A percentile compares a stretch with the other conserved stretches of the same genome.
Evolutionary conservation across 2,888 invertebrate species (phyloP).

Genomic region (Parasteatoda lunata): DNA sequence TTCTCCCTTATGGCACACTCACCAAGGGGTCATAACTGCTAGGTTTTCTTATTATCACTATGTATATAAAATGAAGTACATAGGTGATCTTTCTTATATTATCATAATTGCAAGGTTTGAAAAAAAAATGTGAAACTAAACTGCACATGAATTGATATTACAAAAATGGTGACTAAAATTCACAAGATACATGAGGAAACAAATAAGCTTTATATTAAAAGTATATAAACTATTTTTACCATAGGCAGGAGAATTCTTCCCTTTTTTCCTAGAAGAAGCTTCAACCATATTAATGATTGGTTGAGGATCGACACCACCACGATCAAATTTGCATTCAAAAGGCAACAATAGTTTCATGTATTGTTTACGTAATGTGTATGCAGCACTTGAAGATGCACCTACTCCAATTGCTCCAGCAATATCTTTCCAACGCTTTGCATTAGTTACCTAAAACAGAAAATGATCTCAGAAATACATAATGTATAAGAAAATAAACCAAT

Average conservation of each 20-base stretch:
- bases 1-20: no score
- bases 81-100: no score
- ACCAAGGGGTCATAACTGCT: no score
- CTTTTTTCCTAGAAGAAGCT: constrained; percentile 90
- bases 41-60: no score
- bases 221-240: constrained; percentile 34
- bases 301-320: constrained; percentile 96
- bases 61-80: no score
- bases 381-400: constrained; percentile 97
- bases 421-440: constrained; percentile 99
- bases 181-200: neutral
- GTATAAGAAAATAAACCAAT: no score
- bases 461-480: neutral
- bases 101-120: no score
- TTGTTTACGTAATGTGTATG: constrained; percentile 97
- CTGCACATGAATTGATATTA: no score
- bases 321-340: constrained; percentile 97
- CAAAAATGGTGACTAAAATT: no score
- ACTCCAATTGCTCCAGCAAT: constrained; percentile 96
- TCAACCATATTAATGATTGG: constrained; percentile 92
- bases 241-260: constrained; percentile 79
- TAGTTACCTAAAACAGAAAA: constrained; percentile 79
- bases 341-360: constrained; percentile 97
- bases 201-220: neutral
- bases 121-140: no score